Evolutionary conservation across 2,113 vertebrate genomes (phyloP).

Genomic region (Rhadina sibilatrix): DNA sequence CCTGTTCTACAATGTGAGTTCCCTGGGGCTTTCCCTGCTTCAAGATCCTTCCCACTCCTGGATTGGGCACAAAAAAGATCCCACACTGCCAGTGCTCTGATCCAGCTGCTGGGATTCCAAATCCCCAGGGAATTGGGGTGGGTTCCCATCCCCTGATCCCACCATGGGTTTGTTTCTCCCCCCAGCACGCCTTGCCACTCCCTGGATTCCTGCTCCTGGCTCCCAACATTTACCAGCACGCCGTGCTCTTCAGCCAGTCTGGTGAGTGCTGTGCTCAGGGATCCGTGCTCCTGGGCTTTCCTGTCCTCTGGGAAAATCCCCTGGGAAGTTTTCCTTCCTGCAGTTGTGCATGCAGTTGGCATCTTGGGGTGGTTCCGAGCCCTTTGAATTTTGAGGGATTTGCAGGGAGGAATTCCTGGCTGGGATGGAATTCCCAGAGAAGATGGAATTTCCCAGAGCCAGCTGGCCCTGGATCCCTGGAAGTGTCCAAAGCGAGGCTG

Average conservation of each 20-base stretch:
- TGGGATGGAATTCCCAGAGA: neutral
- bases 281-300: neutral
- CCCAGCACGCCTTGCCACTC: slow-evolving; percentile 89
- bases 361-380: neutral
- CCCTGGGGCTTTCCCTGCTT: neutral
- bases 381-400: neutral
- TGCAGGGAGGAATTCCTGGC: neutral
- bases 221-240: slow-evolving; percentile 89
- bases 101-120: neutral
- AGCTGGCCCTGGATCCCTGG: neutral
- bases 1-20: slow-evolving; percentile 93
- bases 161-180: neutral
- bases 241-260: slow-evolving; percentile 85
- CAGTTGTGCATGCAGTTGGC: fast-evolving
- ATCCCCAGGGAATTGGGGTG: neutral
- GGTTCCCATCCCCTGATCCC: neutral
- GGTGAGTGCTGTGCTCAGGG: slow-evolving; percentile 74
- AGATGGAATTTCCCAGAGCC: neutral
- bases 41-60: neutral
- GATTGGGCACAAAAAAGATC: fast-evolving
- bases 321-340: neutral
- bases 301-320: neutral
- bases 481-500: neutral
- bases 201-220: slow-evolving; percentile 94
- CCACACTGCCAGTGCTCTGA: neutral